Evolutionary conservation across 35 echinoderm and acorn worm genomes (phyloP), one percentile per base, ranked within the genome.

Genomic region (Ophioderma brevispina): DNA sequence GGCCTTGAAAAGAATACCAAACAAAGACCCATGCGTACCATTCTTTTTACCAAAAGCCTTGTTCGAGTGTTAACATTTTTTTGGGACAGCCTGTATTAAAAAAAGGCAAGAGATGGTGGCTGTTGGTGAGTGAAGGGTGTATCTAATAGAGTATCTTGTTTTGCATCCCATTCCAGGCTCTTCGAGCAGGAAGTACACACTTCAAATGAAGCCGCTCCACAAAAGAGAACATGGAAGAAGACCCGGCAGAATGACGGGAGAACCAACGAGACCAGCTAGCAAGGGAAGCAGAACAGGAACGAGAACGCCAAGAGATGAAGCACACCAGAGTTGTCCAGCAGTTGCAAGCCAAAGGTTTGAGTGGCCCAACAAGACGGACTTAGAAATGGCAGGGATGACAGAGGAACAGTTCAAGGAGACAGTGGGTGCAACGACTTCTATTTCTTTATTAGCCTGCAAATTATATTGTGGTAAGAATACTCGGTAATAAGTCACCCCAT

Each of bases 131-230:
- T n/a, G n/a, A n/a, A n/a, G n/a, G n/a, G n/a, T n/a, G n/a, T n/a
- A n/a, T n/a, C n/a, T n/a, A n/a, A n/a, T n/a, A n/a, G n/a, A n/a
- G n/a, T n/a, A n/a, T n/a, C n/a, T n/a, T n/a, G n/a, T n/a, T n/a
- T n/a, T n/a, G n/a, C n/a, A n/a, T n/a, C n/a, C n/a, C n/a, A n/a
- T 82, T 18, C 10, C 36, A 98, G 96, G 82, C 84, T 70, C 85
- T 98, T n/a, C 28, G 96, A 98, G 49, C 96, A 98, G 76, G 89
- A 89, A 98, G 49, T 88, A 98, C 80, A 87, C 43, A 19, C 80
- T 98, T 18, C 83, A 92, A 55, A 64, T 98, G 89, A n/a, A 87
- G 95, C 38, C 87, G 95, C 70, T 49, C 38, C 36, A 77, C 81
- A 14, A 95, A 93, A 78, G 93, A 98, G 35, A 55, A 92, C 35